Evolutionary conservation across 1,140 invertebrate species (phyloP), one percentile per base, ranked within the genome.

Genomic region (Ylistrum balloti): DNA sequence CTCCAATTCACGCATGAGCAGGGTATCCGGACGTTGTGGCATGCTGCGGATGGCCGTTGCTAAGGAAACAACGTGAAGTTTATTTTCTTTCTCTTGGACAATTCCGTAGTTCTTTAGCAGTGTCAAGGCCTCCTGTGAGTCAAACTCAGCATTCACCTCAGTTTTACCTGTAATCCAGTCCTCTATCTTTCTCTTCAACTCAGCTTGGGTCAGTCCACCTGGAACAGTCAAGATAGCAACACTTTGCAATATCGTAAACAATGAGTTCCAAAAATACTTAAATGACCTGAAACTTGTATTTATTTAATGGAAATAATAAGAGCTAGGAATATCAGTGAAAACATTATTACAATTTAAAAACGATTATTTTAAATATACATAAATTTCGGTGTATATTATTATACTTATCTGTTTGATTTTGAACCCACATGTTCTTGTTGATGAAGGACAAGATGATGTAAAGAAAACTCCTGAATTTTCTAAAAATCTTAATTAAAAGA

Each of bases 131-230:
- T 95, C 96, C 3, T 90, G 85, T 5, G 94, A 93, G 41, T 95
- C 94, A 86, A 96, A 94, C 35, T 95, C 91, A 15, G 95, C 35
- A 7, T 86, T 90, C 0, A 91, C 92, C 3, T 94, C 94, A 5
- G 95, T 94, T 34, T 94, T 93, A n/a, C 89, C 74, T 9, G 90
- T 9, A 0, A 96, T 87, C 94, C 94, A 96, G 32, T 95, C 90
- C 45, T 95, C 94, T n/a, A 95, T 92, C 41, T 91, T 88, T 33
- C 93, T 90, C 45, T 96, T 93, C n/a, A 96, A 85, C 17, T 93
- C 89, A 10, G 91, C 45, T 9, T 89, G 89, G 33, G 95, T 92
- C 13, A 95, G 41, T 28, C 94, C 95, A 88, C 95, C 95, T 96
- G 90, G 33, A 93, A 93, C 85, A 89, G 20, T 88, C 86, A 91